Evolutionary conservation across 2,797 vertebrate species (phyloP).

Genomic region (Paguma larvata): DNA sequence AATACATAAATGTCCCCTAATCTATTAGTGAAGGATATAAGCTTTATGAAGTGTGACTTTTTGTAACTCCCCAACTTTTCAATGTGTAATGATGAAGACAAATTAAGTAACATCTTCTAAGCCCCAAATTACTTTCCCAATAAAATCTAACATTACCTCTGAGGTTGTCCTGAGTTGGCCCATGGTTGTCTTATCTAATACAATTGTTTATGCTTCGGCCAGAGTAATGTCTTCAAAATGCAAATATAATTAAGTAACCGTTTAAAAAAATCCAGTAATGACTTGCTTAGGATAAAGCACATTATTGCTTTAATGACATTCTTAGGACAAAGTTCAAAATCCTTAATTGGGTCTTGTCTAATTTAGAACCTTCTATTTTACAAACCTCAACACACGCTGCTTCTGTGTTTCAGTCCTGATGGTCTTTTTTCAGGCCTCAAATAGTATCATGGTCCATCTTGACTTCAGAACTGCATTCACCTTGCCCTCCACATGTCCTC

Average conservation of each 20-base stretch:
- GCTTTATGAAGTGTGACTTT: not conserved
- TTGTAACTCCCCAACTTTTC: not conserved
- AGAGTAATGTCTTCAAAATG: not conserved
- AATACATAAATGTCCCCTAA: not conserved
- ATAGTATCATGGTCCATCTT: not conserved
- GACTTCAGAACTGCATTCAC: not conserved
- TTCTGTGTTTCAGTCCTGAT: not conserved
- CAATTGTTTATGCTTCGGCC: not conserved
- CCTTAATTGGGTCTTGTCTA: not conserved
- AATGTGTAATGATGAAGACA: not conserved
- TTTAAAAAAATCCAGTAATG: not conserved
- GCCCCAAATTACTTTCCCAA: not conserved
- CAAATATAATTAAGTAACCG: not conserved
- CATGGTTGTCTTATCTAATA: not conserved
- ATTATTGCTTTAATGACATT: conserved; percentile 4
- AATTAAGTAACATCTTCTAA: conserved; percentile 4
- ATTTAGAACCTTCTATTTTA: not conserved
- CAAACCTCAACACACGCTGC: not conserved
- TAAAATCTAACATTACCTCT: not conserved
- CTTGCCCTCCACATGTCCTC: not conserved
- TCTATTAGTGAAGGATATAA: not conserved
- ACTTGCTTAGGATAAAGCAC: not conserved
- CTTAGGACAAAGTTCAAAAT: conserved; percentile 2
- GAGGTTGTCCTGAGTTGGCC: not conserved
- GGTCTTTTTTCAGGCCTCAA: not conserved